Evolutionary conservation across 2,888 invertebrate genomes (phyloP).

Genomic region (Anticlea derivata): DNA sequence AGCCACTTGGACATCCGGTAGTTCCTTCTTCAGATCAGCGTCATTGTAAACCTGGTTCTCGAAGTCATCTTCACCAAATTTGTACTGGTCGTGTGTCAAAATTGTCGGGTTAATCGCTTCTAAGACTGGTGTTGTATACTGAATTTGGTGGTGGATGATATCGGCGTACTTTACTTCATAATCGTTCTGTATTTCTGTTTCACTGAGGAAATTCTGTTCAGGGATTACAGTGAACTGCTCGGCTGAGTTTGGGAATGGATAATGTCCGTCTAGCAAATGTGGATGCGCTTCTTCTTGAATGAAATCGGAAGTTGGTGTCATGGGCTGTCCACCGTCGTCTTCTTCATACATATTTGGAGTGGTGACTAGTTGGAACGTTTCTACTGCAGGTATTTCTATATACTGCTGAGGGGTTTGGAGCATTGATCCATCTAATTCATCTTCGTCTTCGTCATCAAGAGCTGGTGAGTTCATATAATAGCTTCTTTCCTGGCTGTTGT

Average conservation of each 20-base stretch:
- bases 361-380: slow-evolving; percentile 86
- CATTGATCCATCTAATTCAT: slow-evolving; percentile 71
- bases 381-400: slow-evolving; percentile 83
- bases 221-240: slow-evolving; percentile 82
- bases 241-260: slow-evolving; percentile 77
- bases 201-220: slow-evolving; percentile 69
- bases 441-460: slow-evolving; percentile 76
- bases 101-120: slow-evolving; percentile 65
- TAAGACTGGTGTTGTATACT: slow-evolving; percentile 54
- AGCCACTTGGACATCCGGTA: slow-evolving; percentile 76
- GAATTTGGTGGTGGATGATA: slow-evolving; percentile 64
- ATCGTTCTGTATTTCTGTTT: slow-evolving; percentile 66
- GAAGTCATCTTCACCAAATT: slow-evolving; percentile 69
- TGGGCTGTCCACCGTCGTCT: slow-evolving; percentile 84
- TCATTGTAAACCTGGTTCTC: slow-evolving; percentile 75
- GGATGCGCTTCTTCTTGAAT: slow-evolving; percentile 79
- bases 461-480: slow-evolving; percentile 74
- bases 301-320: slow-evolving; percentile 78
- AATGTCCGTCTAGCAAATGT: slow-evolving; percentile 75
- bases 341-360: slow-evolving; percentile 84
- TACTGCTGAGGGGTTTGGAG: slow-evolving; percentile 82
- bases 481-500: slow-evolving; percentile 70
- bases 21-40: slow-evolving; percentile 73
- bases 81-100: slow-evolving; percentile 59
- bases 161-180: slow-evolving; percentile 79